Evolutionary conservation across 1,140 invertebrate species (phyloP).

Genomic region (Venustaconcha ellipsiformis): DNA sequence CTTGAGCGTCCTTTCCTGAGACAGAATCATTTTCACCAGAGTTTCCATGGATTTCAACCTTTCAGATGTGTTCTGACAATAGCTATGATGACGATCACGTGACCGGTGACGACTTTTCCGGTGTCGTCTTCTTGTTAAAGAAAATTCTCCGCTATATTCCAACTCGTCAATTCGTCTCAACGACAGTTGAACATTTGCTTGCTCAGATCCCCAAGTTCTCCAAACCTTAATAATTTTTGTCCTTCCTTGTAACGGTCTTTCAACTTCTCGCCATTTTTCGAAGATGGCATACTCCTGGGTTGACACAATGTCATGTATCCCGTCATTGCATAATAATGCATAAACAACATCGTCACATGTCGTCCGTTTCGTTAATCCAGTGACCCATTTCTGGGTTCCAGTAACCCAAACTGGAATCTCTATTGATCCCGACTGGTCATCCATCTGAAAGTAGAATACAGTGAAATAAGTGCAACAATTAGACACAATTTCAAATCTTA

Average conservation of each 20-base stretch:
- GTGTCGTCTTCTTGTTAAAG: constrained; percentile 43
- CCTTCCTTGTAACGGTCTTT: constrained; percentile 77
- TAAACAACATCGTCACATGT: constrained; percentile 83
- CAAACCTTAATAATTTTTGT: constrained; percentile 81
- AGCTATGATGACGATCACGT: constrained; percentile 30
- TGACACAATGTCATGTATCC: constrained; percentile 54
- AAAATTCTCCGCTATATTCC: constrained; percentile 53
- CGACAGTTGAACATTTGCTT: constrained; percentile 75
- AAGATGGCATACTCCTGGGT: constrained; percentile 58
- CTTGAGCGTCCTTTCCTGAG: constrained; percentile 85
- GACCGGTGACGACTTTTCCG: constrained; percentile 47
- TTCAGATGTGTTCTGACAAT: constrained; percentile 32
- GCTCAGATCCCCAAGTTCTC: constrained; percentile 81
- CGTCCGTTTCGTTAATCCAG: constrained; percentile 80
- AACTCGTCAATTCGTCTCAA: constrained; percentile 64
- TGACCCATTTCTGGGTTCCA: constrained; percentile 82
- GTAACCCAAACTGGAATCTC: constrained; percentile 84
- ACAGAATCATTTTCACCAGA: constrained; percentile 81
- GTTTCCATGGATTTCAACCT: constrained; percentile 71
- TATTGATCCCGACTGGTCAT: constrained; percentile 20
- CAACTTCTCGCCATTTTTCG: constrained; percentile 74
- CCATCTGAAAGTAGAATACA: constrained; percentile 29
- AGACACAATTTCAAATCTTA: no score
- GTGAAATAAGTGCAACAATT: no score
- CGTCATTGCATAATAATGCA: constrained; percentile 73